Evolutionary conservation across 2,797 vertebrate species (phyloP).

Genomic region (Melopsittacus undulatus): DNA sequence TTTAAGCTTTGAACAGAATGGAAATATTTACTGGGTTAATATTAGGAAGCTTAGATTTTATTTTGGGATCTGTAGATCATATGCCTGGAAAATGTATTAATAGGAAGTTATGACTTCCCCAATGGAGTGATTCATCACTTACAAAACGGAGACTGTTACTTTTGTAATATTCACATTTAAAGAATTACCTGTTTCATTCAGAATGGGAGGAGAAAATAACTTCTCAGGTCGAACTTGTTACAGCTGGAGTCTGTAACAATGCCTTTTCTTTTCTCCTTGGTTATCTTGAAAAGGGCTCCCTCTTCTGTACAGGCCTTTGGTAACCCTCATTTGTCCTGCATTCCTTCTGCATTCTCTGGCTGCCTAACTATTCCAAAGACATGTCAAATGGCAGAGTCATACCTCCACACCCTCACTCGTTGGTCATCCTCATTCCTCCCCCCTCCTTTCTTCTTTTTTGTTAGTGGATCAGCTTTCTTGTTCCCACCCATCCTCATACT

Average conservation of each 20-base stretch:
- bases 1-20: not conserved
- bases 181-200: not conserved
- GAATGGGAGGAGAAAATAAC: not conserved
- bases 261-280: not conserved
- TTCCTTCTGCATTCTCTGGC: slow-evolving; percentile 48
- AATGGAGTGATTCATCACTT: slow-evolving; percentile 25
- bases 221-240: not conserved
- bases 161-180: not conserved
- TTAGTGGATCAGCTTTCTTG: slow-evolving; percentile 13
- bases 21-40: slow-evolving; percentile 20
- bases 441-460: not conserved
- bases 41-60: slow-evolving; percentile 31
- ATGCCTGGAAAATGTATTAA: slow-evolving; percentile 68
- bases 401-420: slow-evolving; percentile 34
- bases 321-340: not conserved
- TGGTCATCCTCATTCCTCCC: not conserved
- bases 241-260: not conserved
- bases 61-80: slow-evolving; percentile 57
- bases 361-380: slow-evolving; percentile 43
- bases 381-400: slow-evolving; percentile 25
- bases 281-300: slow-evolving; percentile 48
- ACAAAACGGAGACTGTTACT: not conserved
- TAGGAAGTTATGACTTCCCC: slow-evolving; percentile 50
- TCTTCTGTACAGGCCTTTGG: slow-evolving; percentile 20
- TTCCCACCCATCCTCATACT: slow-evolving; percentile 25